Base-by-base conservation (phyloP, 2,113 vertebrate genomes). In the Gymnocephalus cernua region DNA sequence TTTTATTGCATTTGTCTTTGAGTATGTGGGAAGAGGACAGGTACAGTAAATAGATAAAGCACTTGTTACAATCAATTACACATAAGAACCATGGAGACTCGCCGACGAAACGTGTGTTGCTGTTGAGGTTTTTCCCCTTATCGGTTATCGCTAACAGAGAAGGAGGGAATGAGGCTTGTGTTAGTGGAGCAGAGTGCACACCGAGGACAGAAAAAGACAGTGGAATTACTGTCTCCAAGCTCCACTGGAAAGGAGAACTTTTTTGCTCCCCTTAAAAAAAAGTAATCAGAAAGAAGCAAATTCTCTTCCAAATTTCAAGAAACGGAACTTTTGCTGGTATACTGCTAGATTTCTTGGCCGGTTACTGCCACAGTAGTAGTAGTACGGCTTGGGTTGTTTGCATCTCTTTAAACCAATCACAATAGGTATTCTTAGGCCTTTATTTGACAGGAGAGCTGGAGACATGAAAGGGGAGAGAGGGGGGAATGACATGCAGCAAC, bases 11-110 rank as follows among this genome's bases (percentile, higher is more conserved):
- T 35, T 80, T 57, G 53, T 66, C 66, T 77, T 19, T 1, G 32
- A 59, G 54, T 9, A 44, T 21, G 61, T 3, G 48, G n/a, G 27
- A 53, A 41, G 48, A 73, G 47, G 23, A 53, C 25, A 77, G 72
- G 72, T 59, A 38, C 18, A 48, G 44, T 25, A 50, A 57, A 53
- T 71, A 79, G 86, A 84, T 80, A 79, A 76, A 79, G 41, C 71
- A 58, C 81, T 73, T 0, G 45, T 74, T 80, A 65, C 66, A 83
- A 77, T 74, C 83, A 72, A 77, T 89, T 83, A 85, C 75, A 67
- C 72, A 68, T 27, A 48, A 71, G 58, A 83, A 82, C 91, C 89
- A 93, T 90, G 86, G 89, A 51, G 85, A 93, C 80, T 51, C 57
- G 1, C 57, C 14, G 3, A 44, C 74, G 23, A 82, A 78, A 84